Conservation (phyloP, 1,140 invertebrate species). For the Lepidurus packardi region DNA sequence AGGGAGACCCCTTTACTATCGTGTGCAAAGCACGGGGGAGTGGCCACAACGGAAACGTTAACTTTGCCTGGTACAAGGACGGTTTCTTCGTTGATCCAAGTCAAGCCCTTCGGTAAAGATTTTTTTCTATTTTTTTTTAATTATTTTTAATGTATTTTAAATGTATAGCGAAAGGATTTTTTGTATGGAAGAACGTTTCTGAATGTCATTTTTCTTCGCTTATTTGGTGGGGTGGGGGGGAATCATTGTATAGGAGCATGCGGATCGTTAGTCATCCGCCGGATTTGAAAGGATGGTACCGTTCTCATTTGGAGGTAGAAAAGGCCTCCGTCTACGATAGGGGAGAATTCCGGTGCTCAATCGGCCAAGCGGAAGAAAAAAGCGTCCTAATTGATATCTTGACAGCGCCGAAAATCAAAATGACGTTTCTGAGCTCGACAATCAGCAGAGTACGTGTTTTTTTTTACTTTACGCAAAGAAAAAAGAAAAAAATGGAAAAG, state of each 20-base stretch:
- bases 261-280: neutral
- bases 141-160: too few species aligned
- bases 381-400: conserved; percentile 31
- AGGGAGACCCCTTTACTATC: conserved; percentile 30
- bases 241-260: conserved; percentile 6
- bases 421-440: conserved; percentile 25
- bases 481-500: neutral
- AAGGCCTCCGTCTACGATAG: conserved; percentile 24
- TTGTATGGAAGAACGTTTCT: neutral
- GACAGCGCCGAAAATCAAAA: conserved; percentile 27
- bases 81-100: conserved; percentile 1
- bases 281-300: conserved; percentile 26
- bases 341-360: conserved; percentile 26
- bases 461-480: neutral
- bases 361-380: conserved; percentile 28
- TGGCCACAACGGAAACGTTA: neutral
- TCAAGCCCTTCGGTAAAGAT: conserved; percentile 12
- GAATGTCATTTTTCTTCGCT: neutral
- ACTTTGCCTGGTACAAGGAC: conserved; percentile 29
- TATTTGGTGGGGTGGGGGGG: neutral
- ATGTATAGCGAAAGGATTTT: too few species aligned
- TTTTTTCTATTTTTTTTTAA: neutral
- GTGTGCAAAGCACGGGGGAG: conserved; percentile 29
- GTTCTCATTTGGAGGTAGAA: conserved; percentile 29
- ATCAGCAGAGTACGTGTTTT: conserved; percentile 24